A percentile compares a stretch with the other conserved stretches of the same genome.
Evolutionary conservation across 2,113 vertebrate species (phyloP).

Genomic region (Proterorhinus semilunaris): DNA sequence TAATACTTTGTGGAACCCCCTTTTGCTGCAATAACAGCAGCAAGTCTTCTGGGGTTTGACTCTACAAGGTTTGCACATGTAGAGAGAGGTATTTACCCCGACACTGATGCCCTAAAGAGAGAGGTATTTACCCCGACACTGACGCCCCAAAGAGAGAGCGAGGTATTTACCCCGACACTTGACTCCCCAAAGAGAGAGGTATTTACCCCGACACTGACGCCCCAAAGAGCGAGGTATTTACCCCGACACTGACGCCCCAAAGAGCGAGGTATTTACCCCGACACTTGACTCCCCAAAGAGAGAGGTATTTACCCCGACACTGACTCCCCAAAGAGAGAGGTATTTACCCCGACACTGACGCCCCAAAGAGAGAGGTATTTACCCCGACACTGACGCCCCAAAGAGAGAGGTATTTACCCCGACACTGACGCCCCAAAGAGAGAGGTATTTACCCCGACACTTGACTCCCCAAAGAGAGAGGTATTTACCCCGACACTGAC

Average conservation of each 20-base stretch:
- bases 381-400: conserved; percentile 65
- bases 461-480: conserved; percentile 83
- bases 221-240: conserved; percentile 79
- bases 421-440: conserved; percentile 80
- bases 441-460: background rate
- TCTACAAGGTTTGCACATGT: too few species aligned
- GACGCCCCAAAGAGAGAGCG: conserved; percentile 83
- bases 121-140: background rate
- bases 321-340: conserved; percentile 82
- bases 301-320: background rate
- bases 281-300: conserved; percentile 81
- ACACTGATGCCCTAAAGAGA: too few species aligned
- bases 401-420: conserved; percentile 65
- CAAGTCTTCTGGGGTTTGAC: too few species aligned
- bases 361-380: conserved; percentile 79
- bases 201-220: background rate
- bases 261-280: conserved; percentile 54
- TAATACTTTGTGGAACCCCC: too few species aligned
- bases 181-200: conserved; percentile 83
- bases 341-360: too few species aligned
- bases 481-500: background rate
- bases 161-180: background rate
- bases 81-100: too few species aligned
- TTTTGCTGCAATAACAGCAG: too few species aligned
- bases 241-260: conserved; percentile 72